A percentile compares a stretch with the other conserved stretches of the same genome.
Evolutionary conservation across 2,113 vertebrate species (phyloP).

Genomic region (Pygoscelis adeliae): DNA sequence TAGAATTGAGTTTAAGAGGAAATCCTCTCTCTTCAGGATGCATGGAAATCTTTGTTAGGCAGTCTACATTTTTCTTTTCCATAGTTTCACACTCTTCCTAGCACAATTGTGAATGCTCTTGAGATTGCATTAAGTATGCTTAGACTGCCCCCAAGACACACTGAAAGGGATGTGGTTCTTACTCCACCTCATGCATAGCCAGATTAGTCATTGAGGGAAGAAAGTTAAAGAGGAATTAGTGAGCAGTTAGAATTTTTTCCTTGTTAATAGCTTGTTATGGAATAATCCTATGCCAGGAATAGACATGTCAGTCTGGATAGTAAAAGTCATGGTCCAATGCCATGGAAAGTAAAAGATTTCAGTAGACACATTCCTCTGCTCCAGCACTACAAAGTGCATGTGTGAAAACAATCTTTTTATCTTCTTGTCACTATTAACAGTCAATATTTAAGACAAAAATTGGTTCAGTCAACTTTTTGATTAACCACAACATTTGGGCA

Average conservation of each 20-base stretch:
- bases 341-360: not conserved
- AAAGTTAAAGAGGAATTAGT: not conserved
- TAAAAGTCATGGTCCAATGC: not conserved
- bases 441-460: not conserved
- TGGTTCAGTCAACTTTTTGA: not conserved
- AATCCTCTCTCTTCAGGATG: not conserved
- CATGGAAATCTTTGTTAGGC: not conserved
- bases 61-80: not conserved
- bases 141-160: constrained; percentile 35
- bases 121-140: not conserved
- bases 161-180: constrained; percentile 1
- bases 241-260: not conserved
- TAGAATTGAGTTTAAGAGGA: not conserved
- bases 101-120: not conserved
- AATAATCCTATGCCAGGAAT: constrained; percentile 1
- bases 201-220: not conserved
- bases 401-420: not conserved
- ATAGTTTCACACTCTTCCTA: not conserved
- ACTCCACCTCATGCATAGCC: not conserved
- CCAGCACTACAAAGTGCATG: not conserved
- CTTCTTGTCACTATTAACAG: not conserved
- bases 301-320: not conserved
- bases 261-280: not conserved
- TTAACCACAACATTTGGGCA: not conserved
- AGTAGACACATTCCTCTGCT: not conserved